Evolutionary conservation across 2,113 vertebrate genomes (phyloP).

Genomic region (Vireo altiloquus): DNA sequence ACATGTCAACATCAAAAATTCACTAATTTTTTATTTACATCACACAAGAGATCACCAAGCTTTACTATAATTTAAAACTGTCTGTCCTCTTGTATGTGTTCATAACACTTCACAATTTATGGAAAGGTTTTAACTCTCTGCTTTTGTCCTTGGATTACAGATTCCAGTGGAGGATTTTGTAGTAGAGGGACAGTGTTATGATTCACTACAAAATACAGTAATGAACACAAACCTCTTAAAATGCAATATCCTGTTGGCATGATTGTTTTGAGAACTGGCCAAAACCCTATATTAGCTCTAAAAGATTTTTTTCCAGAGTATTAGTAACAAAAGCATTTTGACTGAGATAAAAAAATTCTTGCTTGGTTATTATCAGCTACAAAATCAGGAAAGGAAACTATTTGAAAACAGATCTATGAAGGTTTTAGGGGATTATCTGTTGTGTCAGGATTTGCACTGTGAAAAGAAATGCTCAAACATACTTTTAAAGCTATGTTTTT

Average conservation of each 20-base stretch:
- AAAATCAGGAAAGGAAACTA: not conserved
- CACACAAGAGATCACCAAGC: not conserved
- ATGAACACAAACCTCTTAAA: constrained; percentile 3
- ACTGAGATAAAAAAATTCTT: not conserved
- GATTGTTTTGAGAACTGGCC: not conserved
- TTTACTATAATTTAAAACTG: not conserved
- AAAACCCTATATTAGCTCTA: not conserved
- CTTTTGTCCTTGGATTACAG: not conserved
- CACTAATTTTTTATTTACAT: not conserved
- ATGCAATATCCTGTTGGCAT: not conserved
- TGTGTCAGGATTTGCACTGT: not conserved
- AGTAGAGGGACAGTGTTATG: not conserved
- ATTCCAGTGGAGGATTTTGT: not conserved
- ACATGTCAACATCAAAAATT: not conserved
- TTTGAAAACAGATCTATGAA: not conserved
- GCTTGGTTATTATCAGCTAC: not conserved
- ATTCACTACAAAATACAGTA: not conserved
- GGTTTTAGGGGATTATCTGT: not conserved
- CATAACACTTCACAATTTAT: not conserved
- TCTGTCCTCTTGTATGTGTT: not conserved
- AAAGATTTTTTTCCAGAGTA: not conserved
- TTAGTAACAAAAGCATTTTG: not conserved
- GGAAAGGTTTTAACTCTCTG: not conserved
- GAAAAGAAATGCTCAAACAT: not conserved
- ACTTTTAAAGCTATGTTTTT: not conserved